Conservation (phyloP, 2,113 vertebrate species). For the Oriolus oriolus region DNA sequence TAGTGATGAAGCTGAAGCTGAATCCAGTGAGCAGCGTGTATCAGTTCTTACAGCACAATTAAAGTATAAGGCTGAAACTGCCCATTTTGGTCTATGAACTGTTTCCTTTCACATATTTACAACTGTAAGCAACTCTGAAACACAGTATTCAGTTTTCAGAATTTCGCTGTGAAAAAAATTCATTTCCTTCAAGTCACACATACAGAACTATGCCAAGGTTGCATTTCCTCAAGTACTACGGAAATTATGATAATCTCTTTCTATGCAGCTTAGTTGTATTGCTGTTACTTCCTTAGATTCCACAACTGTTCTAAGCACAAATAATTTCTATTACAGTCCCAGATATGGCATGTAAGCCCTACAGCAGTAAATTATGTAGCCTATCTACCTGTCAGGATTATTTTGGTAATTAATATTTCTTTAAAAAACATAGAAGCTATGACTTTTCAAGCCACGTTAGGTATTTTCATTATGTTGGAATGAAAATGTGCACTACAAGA, state of each 20-base stretch:
- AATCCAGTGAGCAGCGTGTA: not conserved
- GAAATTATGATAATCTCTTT: not conserved
- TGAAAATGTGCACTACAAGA: not conserved
- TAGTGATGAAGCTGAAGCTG: not conserved
- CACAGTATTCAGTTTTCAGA: not conserved
- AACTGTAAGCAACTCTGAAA: not conserved
- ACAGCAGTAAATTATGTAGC: not conserved
- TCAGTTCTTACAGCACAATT: not conserved
- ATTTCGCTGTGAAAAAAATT: not conserved
- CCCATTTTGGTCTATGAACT: not conserved
- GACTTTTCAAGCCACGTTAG: not conserved
- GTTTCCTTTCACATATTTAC: not conserved
- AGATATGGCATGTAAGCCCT: not conserved
- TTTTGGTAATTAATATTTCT: not conserved
- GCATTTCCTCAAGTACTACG: not conserved
- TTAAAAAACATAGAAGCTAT: not conserved
- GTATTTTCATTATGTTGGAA: not conserved
- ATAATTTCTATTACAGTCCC: not conserved
- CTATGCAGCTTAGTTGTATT: not conserved
- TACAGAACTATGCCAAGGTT: not conserved
- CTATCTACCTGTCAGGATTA: not conserved
- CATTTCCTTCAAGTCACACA: not conserved
- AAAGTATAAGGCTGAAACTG: not conserved
- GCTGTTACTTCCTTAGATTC: not conserved
- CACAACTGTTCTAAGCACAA: not conserved